Percentiles rank a stretch among this genome's conserved stretches.
Evolutionary conservation across 2,888 invertebrate genomes (phyloP).

Genomic region (Malthinus seriepunctatus): DNA sequence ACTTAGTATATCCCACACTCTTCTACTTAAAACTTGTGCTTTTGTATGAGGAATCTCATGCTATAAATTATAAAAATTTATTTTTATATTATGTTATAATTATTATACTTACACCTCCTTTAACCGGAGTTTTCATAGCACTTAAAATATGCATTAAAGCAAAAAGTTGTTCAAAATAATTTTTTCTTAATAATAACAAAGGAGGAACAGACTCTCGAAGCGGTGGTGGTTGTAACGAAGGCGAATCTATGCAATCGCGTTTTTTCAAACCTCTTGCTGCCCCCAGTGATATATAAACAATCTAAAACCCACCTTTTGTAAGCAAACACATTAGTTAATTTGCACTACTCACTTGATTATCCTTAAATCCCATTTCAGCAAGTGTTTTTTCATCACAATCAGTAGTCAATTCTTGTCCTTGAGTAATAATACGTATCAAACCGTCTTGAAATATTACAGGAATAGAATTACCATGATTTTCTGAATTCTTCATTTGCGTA

Average conservation of each 20-base stretch:
- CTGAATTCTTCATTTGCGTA: conserved; percentile 49
- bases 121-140: conserved; percentile 78
- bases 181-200: conserved; percentile 78
- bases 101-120: conserved; percentile 62
- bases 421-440: conserved; percentile 88
- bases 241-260: conserved; percentile 76
- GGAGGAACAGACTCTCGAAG: conserved; percentile 86
- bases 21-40: conserved; percentile 85
- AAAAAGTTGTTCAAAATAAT: conserved; percentile 90
- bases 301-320: conserved; percentile 51
- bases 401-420: conserved; percentile 89
- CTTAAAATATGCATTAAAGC: conserved; percentile 88
- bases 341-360: conserved; percentile 70
- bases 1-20: conserved; percentile 94
- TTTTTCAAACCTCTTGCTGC: conserved; percentile 62
- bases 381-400: conserved; percentile 92
- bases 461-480: conserved; percentile 38
- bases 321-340: background rate
- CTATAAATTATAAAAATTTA: conserved; percentile 51
- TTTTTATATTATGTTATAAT: background rate
- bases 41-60: conserved; percentile 78
- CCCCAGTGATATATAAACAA: conserved; percentile 90
- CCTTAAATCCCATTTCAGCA: conserved; percentile 91
- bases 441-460: conserved; percentile 64
- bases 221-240: conserved; percentile 84